Evolutionary conservation across 2,888 invertebrate genomes (phyloP).

Genomic region (Pseudococcus longispinus): DNA sequence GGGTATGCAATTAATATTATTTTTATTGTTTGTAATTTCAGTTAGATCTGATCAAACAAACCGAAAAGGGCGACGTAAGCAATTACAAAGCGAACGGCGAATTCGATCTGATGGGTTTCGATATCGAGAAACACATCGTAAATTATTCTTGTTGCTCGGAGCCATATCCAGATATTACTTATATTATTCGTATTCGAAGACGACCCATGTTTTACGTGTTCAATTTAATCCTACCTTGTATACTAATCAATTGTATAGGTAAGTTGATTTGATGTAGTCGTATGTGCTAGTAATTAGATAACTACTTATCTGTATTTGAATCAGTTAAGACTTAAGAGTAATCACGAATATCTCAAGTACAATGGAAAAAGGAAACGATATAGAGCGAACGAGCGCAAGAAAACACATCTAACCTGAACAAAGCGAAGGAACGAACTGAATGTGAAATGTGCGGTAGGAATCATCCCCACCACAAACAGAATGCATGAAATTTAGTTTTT

Average conservation of each 20-base stretch:
- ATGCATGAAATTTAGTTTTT: no score
- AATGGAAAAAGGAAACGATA: no score
- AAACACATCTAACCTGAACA: no score
- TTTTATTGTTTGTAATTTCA: constrained; percentile 61
- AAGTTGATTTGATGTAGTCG: constrained; percentile 61
- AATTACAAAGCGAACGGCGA: constrained; percentile 93
- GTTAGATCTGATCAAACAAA: constrained; percentile 78
- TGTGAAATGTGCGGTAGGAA: no score
- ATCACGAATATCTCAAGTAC: no score
- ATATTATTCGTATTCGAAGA: constrained; percentile 76
- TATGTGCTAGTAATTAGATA: background rate
- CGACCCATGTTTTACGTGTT: constrained; percentile 86
- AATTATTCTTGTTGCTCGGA: constrained; percentile 82
- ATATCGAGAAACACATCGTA: constrained; percentile 74
- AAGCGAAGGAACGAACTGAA: no score
- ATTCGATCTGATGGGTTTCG: constrained; percentile 82
- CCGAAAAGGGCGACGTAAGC: constrained; percentile 82
- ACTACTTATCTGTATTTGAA: no score
- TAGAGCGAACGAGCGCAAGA: no score
- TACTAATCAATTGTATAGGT: constrained; percentile 85
- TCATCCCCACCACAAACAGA: no score
- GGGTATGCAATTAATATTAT: background rate
- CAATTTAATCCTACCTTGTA: constrained; percentile 83
- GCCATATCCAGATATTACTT: constrained; percentile 84
- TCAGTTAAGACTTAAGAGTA: no score